phyloP scores from a whole-genome alignment of 2,888 invertebrate species.

The Heliconius sara region DNA sequence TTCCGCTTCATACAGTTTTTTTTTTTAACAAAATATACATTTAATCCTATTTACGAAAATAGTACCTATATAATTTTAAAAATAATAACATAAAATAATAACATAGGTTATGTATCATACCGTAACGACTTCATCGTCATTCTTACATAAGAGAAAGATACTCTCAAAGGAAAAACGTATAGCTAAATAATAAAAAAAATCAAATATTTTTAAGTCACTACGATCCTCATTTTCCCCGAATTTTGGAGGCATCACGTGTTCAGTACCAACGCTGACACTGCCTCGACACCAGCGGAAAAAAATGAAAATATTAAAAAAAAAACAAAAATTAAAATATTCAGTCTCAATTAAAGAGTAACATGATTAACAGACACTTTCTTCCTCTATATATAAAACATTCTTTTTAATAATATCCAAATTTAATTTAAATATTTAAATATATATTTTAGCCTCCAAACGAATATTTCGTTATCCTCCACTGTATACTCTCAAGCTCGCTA shows the following conservation, averaged over 20 bases:
- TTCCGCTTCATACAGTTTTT: background rate
- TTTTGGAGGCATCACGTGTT: too few species aligned
- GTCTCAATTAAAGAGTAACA: too few species aligned
- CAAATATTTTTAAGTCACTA: too few species aligned
- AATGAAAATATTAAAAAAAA: too few species aligned
- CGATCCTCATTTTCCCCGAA: too few species aligned
- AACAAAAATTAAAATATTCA: too few species aligned
- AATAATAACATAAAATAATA: too few species aligned
- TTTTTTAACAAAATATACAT: background rate
- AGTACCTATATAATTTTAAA: background rate
- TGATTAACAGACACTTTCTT: too few species aligned
- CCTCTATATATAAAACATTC: background rate
- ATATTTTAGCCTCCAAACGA: background rate
- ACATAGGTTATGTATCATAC: background rate
- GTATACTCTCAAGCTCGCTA: slow-evolving; percentile 17
- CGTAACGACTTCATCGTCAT: background rate
- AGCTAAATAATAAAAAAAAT: too few species aligned
- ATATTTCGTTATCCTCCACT: slow-evolving; percentile 27
- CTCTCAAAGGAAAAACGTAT: too few species aligned
- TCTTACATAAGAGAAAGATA: background rate
- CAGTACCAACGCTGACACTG: too few species aligned
- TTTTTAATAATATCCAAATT: background rate
- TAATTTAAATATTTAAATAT: background rate
- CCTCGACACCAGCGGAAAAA: too few species aligned
- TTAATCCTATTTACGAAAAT: background rate